These are phyloP conservation scores for Danio choprae DNA, from an alignment of 2,797 vertebrate genomes.

Conservation along the genomic window DNA sequence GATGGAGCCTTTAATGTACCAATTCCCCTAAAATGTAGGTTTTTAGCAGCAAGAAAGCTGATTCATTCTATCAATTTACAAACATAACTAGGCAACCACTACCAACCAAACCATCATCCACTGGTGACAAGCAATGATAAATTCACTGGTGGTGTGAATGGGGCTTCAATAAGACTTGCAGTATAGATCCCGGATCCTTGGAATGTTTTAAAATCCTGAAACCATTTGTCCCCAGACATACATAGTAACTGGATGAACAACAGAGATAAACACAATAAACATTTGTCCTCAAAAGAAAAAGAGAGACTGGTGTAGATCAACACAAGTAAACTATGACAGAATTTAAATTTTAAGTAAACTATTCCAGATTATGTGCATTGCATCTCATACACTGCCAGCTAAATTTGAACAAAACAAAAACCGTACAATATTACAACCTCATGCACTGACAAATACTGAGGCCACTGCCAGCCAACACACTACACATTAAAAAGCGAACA, in stretches of 20 bases:
- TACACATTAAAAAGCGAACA: slow-evolving; percentile 51
- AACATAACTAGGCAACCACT: no score
- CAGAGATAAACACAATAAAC: background rate
- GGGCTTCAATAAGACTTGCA: no score
- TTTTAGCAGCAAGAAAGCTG: no score
- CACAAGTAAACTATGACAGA: background rate
- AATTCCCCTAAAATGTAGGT: no score
- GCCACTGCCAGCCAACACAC: slow-evolving; percentile 21
- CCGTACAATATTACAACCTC: background rate
- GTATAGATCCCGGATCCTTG: background rate
- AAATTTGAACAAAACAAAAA: background rate
- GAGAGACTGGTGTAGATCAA: background rate
- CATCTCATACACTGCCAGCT: no score
- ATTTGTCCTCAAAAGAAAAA: background rate
- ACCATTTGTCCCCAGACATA: background rate
- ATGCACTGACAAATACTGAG: background rate
- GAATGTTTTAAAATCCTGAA: background rate
- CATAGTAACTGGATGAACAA: background rate
- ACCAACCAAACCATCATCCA: no score
- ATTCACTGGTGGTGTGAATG: no score
- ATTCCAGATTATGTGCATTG: background rate
- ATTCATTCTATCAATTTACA: no score
- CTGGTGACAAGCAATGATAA: no score
- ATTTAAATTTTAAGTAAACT: background rate
- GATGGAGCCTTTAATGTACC: no score